These are phyloP conservation scores for Gallinago solitaria DNA, from an alignment of 2,797 vertebrate species.

Conservation along the genomic window DNA sequence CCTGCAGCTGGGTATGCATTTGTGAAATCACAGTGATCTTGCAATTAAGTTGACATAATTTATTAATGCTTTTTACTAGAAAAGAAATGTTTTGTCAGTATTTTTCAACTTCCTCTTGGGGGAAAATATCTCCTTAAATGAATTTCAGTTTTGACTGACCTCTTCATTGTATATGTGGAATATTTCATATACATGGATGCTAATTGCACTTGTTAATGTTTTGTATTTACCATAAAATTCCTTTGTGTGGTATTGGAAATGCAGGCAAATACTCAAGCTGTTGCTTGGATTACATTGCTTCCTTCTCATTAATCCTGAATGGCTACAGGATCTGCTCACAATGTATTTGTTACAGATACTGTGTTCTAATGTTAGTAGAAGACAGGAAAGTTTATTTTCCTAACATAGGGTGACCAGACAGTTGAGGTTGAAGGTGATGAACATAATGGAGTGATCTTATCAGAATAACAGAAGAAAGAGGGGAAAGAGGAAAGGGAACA, in stretches of 20 bases:
- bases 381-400: neutral
- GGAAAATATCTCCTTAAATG: neutral
- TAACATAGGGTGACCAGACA: slow-evolving; percentile 5
- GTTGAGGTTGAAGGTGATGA: neutral
- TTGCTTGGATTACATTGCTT: neutral
- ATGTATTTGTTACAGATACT: neutral
- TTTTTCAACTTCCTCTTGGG: neutral
- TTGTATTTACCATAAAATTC: neutral
- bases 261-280: neutral
- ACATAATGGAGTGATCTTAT: neutral
- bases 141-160: neutral
- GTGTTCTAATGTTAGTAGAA: neutral
- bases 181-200: neutral
- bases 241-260: neutral
- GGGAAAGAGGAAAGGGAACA: neutral
- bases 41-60: neutral
- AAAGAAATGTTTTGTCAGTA: neutral
- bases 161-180: neutral
- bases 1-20: neutral
- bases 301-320: neutral
- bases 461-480: neutral
- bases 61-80: neutral
- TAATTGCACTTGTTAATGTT: neutral
- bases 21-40: neutral
- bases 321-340: neutral